Base-by-base conservation (phyloP, 2,888 invertebrate species). In the Synanthedon vespiformis region DNA sequence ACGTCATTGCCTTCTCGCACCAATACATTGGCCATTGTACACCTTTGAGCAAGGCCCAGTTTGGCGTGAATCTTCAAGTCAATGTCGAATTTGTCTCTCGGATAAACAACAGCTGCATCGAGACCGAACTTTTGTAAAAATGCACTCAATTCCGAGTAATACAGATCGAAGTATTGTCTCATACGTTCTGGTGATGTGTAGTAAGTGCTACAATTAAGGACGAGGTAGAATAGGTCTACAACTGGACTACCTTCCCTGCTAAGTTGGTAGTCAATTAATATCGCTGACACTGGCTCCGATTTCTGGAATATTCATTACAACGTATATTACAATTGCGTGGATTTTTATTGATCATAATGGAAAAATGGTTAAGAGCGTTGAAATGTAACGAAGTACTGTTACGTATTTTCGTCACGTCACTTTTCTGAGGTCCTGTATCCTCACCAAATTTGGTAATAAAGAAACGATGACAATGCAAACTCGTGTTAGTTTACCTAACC, bases 191-290 rank as follows among this genome's bases (percentile, higher is more conserved):
- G 18, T 27, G 74, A 64, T 0, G 62, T 62, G 13, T 61, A 59
- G n/a, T 76, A 59, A 48, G 72, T 62, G 0, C 72, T 72, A 49
- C 73, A 68, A 54, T 64, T 71, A 52, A 74, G 71, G n/a, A 75
- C 54, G 57, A 71, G 56, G 57, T 68, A 72, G 4, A 68, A 58
- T 0, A 77, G 34, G 18, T 76, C 76, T 4, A 53, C 52, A 0
- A 57, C 70, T 6, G 75, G 75, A 13, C 56, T 70, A 4, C 57
- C 58, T 52, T 62, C 64, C 50, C 53, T 67, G 0, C 66, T 59
- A 12, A 65, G 3, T 55, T 77, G 76, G 53, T 72, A 76, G 58
- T 76, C 76, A 4, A 76, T 65, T 56, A 75, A 59, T 0, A 74
- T 57, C 12, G 64, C 65, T 4, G 69, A 58, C 3, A 58, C 55